Evolutionary conservation across 2,888 invertebrate species (phyloP), one percentile per base, ranked within the genome.

Genomic region (Torymus auratus): DNA sequence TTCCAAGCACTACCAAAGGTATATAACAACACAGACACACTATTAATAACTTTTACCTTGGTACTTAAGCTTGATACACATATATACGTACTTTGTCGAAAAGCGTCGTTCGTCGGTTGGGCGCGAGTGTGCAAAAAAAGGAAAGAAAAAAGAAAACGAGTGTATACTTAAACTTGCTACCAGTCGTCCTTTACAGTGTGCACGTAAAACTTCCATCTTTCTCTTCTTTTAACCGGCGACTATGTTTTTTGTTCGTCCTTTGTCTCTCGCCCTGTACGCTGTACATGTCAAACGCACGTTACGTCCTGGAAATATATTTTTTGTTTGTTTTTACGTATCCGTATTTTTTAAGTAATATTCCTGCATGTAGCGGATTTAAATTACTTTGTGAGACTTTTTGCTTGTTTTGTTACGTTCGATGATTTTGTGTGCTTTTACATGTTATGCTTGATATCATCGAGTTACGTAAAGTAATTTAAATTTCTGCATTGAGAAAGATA

Each of bases 1-100:
- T 86, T 86, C 89, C 89, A 86, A 85, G 84, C 85, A 88, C 86
- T 86, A 86, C 84, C 83, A 88, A 90, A 91, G 91, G 91, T 91
- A 91, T 87, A 89, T 79, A 75, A 80, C 41, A 41, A 41, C 71
- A 77, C 78, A 80, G 53, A 80, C 15, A 82, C 84, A 88, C 83
- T 85, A 87, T 85, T 88, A 85, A 85, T 87, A 86, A 84, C 84
- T 41, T 74, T 84, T 84, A 72, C 83, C 83, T 84, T 83, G 64
- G 75, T 83, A 67, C 13, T 65, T 68, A 71, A 81, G 71, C 81
- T 77, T 76, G 58, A 76, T 55, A 72, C 69, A 41, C 41, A 41
- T 41, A 41, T 41, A 41, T 41, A 41, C 7, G 7, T 41, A 41
- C 41, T 41, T 41, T 68, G 55, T 68, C 28, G 61, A 75, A 65